Base-by-base conservation (phyloP, 2,797 vertebrate genomes). In the Morelia viridis region DNA sequence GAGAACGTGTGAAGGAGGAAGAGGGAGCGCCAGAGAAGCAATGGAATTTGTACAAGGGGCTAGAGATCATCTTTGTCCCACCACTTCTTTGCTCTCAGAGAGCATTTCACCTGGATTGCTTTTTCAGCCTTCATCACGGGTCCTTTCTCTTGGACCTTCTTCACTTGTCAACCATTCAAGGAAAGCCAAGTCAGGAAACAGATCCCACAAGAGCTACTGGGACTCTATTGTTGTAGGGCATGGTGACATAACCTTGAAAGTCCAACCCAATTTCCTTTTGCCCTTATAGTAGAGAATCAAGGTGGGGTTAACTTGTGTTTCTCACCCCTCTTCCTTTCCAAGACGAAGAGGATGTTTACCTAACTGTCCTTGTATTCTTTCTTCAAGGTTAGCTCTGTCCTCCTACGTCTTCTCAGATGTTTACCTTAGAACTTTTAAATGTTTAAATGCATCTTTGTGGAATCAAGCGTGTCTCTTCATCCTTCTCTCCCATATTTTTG, bases 401-500 rank as follows among this genome's bases (percentile, higher is more conserved):
- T 80, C 7, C 3, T 76, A 22, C 41, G 19, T 60, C 5, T 3
- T 90, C 41, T 12, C 35, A 15, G 17, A 28, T 46, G 41, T 4
- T 24, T 24, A 50, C 35, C 24, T 64, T 12, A 46, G 60, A 41
- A 61, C 35, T 10, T 28, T 19, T 1, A n/a, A 84, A 1, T 17
- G 17, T 31, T 3, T 41, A 5, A 15, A 62, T 6, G 41, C 9
- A 26, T 17, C 22, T 26, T 24, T 8, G 26, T 12, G 24, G 26
- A 46, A 57, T 84, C 60, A 22, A 7, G 2, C 1, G 0, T 41
- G 24, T 61, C 13, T 24, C 85, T 58, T 60, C 3, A 11, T 9
- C 15, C 26, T 22, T n/a, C 46, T 13, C 24, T 56, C 6, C 10
- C 1, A 0, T 26, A 2, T 4, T 6, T 13, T 17, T 13, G 0